phyloP scores from a whole-genome alignment of 2,113 vertebrate species.

The Pygoscelis adeliae region DNA sequence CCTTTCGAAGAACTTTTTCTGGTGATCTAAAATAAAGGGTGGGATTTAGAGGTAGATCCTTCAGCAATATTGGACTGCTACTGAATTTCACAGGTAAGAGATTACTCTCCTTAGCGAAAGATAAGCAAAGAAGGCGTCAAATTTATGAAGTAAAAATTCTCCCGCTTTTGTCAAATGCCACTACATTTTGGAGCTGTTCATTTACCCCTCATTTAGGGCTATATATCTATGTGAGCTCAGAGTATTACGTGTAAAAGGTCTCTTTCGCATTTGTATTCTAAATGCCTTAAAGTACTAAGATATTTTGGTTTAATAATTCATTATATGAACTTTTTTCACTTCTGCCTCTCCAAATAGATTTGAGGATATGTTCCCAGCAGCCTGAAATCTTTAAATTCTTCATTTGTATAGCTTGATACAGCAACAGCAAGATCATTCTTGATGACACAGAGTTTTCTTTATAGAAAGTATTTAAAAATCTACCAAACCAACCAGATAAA shows the following conservation, averaged over 20 bases:
- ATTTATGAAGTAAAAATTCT: neutral
- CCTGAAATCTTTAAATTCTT: neutral
- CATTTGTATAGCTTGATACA: neutral
- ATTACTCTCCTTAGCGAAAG: neutral
- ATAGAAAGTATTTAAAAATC: neutral
- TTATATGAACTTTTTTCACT: neutral
- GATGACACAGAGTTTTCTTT: neutral
- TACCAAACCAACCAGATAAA: neutral
- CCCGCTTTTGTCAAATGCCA: neutral
- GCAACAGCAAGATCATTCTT: neutral
- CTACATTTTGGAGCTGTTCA: neutral
- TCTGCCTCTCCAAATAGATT: neutral
- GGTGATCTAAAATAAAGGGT: neutral
- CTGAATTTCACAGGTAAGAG: neutral
- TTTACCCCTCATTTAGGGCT: neutral
- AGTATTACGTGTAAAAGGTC: neutral
- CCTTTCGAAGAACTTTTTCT: neutral
- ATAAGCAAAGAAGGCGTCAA: neutral
- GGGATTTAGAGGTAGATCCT: neutral
- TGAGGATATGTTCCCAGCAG: neutral
- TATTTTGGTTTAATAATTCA: neutral
- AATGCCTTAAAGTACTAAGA: neutral
- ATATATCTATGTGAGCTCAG: neutral
- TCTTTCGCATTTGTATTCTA: neutral
- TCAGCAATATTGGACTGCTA: neutral